Evolutionary conservation across 2,113 vertebrate species (phyloP), one percentile per base, ranked within the genome.

Genomic region (Chamaetylas fuelleborni): DNA sequence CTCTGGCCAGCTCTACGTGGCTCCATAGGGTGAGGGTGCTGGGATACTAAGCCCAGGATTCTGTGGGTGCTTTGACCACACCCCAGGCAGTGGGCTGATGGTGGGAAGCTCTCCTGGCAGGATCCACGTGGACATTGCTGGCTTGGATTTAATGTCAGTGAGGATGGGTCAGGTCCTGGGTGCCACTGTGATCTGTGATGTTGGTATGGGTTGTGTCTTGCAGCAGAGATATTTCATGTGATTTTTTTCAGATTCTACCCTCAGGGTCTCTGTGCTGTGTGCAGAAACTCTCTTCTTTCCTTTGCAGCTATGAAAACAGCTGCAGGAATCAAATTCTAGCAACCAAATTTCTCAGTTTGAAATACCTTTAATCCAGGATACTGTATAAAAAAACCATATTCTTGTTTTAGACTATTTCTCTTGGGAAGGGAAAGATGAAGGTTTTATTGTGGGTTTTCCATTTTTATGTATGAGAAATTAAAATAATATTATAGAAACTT

Each of bases 341-440:
- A 81, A 42, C 51, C 15, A 71, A 88, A 84, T 56, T 70, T 88
- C 67, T 84, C 60, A 53, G 81, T 90, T 40, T 34, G 84, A 91
- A 81, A 36, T 79, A 71, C 23, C 53, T 57, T 81, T 74, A 36
- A 93, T 81, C 24, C 61, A 48, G 31, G 69, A 77, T 31, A 70
- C n/a, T 62, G 28, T 31, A 85, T 22, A 36, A 61, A 66, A 31
- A 58, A 53, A 6, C 5, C 64, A 47, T 11, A 80, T 77, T 88
- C 12, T 19, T 86, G 7, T 88, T 96, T 90, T 77, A 71, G 57
- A 40, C 43, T 92, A 77, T 73, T 92, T 92, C 76, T 81, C 76
- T 81, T 90, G 60, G 67, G 94, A 83, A 95, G 47, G 22, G 20
- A 78, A 81, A 92, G 34, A 51, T 93, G 47, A 62, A 74, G n/a